These are phyloP conservation scores for Bellardia pandia DNA, from an alignment of 2,888 invertebrate genomes.

Conservation along the genomic window DNA sequence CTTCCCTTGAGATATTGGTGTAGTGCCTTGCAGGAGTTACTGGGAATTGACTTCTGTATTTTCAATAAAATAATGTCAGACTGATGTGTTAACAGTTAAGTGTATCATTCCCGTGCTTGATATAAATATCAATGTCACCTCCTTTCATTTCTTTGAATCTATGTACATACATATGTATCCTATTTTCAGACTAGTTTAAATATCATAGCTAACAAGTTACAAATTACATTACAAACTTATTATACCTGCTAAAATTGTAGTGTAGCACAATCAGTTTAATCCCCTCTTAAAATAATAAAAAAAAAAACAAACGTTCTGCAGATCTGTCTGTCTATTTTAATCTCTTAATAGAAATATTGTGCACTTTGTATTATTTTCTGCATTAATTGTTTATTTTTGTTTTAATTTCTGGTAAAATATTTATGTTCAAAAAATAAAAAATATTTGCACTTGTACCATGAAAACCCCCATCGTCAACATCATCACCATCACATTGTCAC, in stretches of 20 bases:
- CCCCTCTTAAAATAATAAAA: neutral
- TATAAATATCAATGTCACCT: too few relatives aligned
- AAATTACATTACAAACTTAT: neutral
- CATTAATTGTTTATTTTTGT: conserved; percentile 41
- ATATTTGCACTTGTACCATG: conserved; percentile 50
- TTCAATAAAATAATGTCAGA: too few relatives aligned
- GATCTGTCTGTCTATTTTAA: conserved; percentile 42
- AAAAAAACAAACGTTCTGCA: conserved; percentile 15
- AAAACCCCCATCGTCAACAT: conserved; percentile 32
- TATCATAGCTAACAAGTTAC: neutral
- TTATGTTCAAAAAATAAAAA: conserved; percentile 24
- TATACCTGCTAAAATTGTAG: neutral
- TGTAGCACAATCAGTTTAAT: neutral
- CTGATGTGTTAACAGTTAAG: too few relatives aligned
- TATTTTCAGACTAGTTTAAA: too few relatives aligned
- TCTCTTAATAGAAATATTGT: conserved; percentile 33
- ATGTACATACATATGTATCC: too few relatives aligned
- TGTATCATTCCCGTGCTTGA: too few relatives aligned
- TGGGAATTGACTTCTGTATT: too few relatives aligned
- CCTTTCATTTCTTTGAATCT: too few relatives aligned
- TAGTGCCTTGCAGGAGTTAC: too few relatives aligned
- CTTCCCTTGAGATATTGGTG: too few relatives aligned
- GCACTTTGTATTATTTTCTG: conserved; percentile 8
- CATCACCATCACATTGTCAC: conserved; percentile 52
- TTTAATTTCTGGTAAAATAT: conserved; percentile 29